A percentile compares a stretch with the other conserved stretches of the same genome.
Evolutionary conservation across 2,113 vertebrate species (phyloP).

Genomic region (Equus quagga): DNA sequence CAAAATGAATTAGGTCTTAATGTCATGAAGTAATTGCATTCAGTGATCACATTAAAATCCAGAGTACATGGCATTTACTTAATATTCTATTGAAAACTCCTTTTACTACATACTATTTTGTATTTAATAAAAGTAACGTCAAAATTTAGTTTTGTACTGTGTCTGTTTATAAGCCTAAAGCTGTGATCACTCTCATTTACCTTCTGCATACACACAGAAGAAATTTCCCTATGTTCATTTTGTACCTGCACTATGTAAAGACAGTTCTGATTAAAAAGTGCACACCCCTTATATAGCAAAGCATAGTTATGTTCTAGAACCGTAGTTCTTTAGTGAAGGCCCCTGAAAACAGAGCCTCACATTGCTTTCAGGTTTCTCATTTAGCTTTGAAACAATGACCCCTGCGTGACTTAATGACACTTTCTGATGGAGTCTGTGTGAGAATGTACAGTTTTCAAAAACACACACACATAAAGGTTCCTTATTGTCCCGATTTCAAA

Average conservation of each 20-base stretch:
- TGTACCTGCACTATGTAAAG: background rate
- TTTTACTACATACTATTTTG: background rate
- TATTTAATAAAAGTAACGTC: background rate
- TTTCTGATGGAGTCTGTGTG: background rate
- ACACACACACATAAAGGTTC: background rate
- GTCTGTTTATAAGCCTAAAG: background rate
- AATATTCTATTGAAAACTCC: background rate
- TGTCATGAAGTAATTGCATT: background rate
- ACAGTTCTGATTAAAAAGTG: background rate
- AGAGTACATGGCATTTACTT: background rate
- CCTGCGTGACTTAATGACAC: background rate
- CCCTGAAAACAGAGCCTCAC: background rate
- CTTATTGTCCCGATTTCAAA: slow-evolving; percentile 27
- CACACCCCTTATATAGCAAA: background rate
- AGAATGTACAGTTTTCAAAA: slow-evolving; percentile 26
- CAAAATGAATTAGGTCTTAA: slow-evolving; percentile 51
- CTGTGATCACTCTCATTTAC: background rate
- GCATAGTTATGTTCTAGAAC: background rate
- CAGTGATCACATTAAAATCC: background rate
- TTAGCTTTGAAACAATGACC: slow-evolving; percentile 48
- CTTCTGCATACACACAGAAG: background rate
- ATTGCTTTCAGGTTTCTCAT: slow-evolving; percentile 44
- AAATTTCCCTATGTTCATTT: background rate
- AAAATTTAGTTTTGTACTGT: background rate
- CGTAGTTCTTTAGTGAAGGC: background rate